Evolutionary conservation across 2,888 invertebrate genomes (phyloP).

Genomic region (Calliphora vomitoria): DNA sequence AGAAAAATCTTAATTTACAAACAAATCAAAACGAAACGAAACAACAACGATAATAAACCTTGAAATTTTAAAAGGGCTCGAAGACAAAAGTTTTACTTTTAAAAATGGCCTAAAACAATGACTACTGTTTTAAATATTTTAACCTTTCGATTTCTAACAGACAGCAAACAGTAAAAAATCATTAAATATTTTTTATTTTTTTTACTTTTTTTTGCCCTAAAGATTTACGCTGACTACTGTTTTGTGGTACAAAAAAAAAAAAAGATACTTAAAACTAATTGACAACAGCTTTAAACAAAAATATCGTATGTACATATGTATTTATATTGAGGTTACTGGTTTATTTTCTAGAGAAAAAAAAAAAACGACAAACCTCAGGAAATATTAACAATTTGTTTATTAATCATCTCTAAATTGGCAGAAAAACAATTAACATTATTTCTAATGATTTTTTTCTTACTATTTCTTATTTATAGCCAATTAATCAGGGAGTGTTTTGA

Average conservation of each 20-base stretch:
- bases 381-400: constrained; percentile 23
- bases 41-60: constrained; percentile 47
- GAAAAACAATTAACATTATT: neutral
- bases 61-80: constrained; percentile 36
- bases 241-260: neutral
- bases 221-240: constrained; percentile 36
- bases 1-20: constrained; percentile 10
- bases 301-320: neutral
- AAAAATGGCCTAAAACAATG: constrained; percentile 43
- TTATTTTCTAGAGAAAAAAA: neutral
- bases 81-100: constrained; percentile 29
- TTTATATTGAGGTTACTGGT: neutral
- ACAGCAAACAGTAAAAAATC: constrained; percentile 33
- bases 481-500: constrained; percentile 12
- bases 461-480: neutral
- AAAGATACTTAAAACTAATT: no score
- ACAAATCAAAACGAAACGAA: neutral
- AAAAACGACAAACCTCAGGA: neutral
- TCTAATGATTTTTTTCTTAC: neutral
- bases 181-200: constrained; percentile 41
- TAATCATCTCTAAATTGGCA: neutral
- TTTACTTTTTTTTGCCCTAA: constrained; percentile 18
- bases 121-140: constrained; percentile 42
- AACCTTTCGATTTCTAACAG: constrained; percentile 10
- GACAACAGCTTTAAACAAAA: neutral